Conservation (phyloP, 2,113 vertebrate genomes). For the Numida meleagris region DNA sequence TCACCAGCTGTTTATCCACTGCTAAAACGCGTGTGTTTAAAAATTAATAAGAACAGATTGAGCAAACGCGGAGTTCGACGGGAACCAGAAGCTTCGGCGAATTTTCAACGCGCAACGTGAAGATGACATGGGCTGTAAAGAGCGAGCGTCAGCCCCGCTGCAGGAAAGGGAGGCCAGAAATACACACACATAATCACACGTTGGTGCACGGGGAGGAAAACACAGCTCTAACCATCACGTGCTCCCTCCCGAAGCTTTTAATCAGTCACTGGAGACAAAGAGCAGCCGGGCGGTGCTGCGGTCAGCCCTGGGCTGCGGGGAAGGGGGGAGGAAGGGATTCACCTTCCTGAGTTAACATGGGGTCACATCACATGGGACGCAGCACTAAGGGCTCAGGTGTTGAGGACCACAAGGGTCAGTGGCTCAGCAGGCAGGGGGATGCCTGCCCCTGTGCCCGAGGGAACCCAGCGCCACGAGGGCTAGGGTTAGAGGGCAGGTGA, state of each 20-base stretch:
- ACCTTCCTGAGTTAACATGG: background rate
- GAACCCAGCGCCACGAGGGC: too few relatives aligned
- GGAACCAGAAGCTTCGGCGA: background rate
- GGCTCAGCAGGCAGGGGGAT: background rate
- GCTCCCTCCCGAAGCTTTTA: background rate
- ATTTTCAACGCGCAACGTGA: fast-evolving
- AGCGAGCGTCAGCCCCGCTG: fast-evolving
- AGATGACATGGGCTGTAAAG: background rate
- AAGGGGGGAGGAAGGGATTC: background rate
- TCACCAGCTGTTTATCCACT: constrained; percentile 5
- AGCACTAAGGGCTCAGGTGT: background rate
- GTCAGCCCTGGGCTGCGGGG: background rate
- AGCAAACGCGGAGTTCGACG: background rate
- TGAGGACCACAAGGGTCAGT: background rate
- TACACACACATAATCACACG: background rate
- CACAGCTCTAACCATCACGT: fast-evolving
- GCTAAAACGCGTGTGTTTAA: background rate
- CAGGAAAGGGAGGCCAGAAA: background rate
- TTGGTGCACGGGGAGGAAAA: background rate
- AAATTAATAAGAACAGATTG: constrained; percentile 28
- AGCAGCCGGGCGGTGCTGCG: background rate
- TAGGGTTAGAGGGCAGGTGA: background rate
- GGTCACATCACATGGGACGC: background rate
- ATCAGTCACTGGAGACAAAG: background rate
- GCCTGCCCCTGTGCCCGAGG: background rate